phyloP scores from a whole-genome alignment of 1,140 invertebrate species.

The Coenobita brevimanus region DNA sequence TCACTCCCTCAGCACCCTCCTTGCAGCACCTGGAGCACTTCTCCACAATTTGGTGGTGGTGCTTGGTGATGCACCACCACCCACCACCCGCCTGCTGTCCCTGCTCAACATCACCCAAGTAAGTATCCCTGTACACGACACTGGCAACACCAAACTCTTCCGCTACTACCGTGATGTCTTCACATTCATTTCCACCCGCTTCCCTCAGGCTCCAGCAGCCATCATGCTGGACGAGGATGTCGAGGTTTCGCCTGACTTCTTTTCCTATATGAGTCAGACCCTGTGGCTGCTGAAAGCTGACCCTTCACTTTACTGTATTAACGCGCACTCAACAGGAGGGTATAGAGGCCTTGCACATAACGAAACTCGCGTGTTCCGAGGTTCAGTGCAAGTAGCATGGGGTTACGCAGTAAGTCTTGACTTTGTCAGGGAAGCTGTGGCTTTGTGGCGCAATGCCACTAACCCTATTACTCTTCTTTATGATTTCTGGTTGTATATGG shows the following conservation, averaged over 20 bases:
- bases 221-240: constrained; percentile 50
- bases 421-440: constrained; percentile 31
- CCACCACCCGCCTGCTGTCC: constrained; percentile 27
- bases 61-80: constrained; percentile 29
- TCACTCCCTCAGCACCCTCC: constrained; percentile 41
- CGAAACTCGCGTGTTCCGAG: constrained; percentile 8
- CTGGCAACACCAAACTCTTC: constrained; percentile 45
- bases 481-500: constrained; percentile 39
- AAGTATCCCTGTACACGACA: constrained; percentile 1
- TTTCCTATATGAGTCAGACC: constrained; percentile 53
- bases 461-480: constrained; percentile 10
- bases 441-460: background rate
- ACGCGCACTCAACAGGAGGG: constrained; percentile 21
- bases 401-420: constrained; percentile 35
- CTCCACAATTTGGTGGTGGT: constrained; percentile 28
- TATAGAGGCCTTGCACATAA: background rate
- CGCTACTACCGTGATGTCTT: constrained; percentile 47
- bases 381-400: constrained; percentile 33
- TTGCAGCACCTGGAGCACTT: constrained; percentile 32
- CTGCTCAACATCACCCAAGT: constrained; percentile 37
- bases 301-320: constrained; percentile 44
- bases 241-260: constrained; percentile 52
- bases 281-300: constrained; percentile 38
- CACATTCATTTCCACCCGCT: background rate
- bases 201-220: constrained; percentile 25